Evolutionary conservation across 2,113 vertebrate genomes (phyloP), one percentile per base, ranked within the genome.

Genomic region (Chionodraco myersi): DNA sequence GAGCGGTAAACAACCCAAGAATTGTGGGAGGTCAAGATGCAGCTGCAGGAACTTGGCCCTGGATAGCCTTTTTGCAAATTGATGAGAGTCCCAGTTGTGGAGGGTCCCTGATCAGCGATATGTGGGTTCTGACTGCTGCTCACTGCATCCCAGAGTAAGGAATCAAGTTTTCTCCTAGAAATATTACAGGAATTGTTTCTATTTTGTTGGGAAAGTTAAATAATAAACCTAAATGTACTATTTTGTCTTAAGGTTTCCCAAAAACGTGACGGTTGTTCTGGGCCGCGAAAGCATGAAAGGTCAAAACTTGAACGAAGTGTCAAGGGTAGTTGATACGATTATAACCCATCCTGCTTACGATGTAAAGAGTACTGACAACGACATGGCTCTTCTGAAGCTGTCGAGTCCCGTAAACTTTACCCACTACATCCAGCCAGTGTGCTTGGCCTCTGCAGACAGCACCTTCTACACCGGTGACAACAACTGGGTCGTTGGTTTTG

Each of bases 351-450:
- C 11, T 21, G 36, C 11, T 2, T 68, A 54, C 7, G 3, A 16
- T 0, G 1, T 2, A 0, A 5, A 12, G 0, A 94, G 91, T 7
- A 48, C 52, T 0, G 30, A 93, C 10, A 94, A 96, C 0, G 95
- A 97, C 89, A 92, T 97, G 0, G 91, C 94, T 0, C 95, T 97
- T 0, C 3, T 96, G 64, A 90, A 49, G 16, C 89, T 97, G 18
- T 54, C 6, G 0, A 4, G 1, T 5, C 75, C 83, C 0, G 89
- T 93, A 5, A 62, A 18, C 5, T 86, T 86, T 8, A 91, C 65
- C 0, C 0, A 73, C 11, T 82, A 83, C 65, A 83, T 92, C 7
- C 48, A 18, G 13, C 96, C 96, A 0, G 72, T 96, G 64, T 96
- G 96, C 70, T 88, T 96, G 23, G 94, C 96, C 0, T 73, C 88